Base-by-base conservation (phyloP, 2,797 vertebrate species). In the Rhynchonycteris naso region DNA sequence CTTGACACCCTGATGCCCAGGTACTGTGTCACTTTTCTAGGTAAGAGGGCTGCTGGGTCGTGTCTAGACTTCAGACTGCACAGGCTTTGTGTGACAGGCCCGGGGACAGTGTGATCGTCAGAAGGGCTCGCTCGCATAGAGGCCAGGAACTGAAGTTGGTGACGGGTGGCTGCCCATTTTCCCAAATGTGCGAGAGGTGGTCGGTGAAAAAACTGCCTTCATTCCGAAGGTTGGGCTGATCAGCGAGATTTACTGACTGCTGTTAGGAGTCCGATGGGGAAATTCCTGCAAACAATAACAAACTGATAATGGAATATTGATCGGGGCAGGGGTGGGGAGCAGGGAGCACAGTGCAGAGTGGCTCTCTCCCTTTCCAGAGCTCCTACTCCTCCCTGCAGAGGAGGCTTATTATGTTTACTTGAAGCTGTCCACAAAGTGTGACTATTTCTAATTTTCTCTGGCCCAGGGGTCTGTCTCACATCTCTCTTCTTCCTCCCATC, bases 391-490 rank as follows among this genome's bases (percentile, higher is more conserved):
- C 79, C 82, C 85, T 13, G 52, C 88, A 58, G 85, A 95, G 95
- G 82, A 35, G 35, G 68, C 84, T 90, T 89, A 24, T 26, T n/a
- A 94, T 95, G 93, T 91, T 96, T 93, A 14, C 61, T 96, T 65
- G 21, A 11, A 83, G 22, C 86, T 79, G n/a, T 95, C 89, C 84
- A 0, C 0, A 93, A 97, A 74, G 24, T 84, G 63, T 65, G 43
- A 94, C 93, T 86, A 5, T 95, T 96, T 97, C 63, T 97, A 75
- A 97, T 97, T 97, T 98, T 97, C 96, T 92, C 68, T 58, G 84
- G 19, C 81, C 78, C 50, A 68, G 59, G 65, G 89, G 2, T 85
- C 58, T 79, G 38, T 91, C 33, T 52, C 9, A n/a, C 22, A 47
- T 69, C 16, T 52, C 16, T 52, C 59, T 33, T 52, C 38, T 76